Base-by-base conservation (phyloP, 2,888 invertebrate species). In the Rhyacophila evoluta region DNA sequence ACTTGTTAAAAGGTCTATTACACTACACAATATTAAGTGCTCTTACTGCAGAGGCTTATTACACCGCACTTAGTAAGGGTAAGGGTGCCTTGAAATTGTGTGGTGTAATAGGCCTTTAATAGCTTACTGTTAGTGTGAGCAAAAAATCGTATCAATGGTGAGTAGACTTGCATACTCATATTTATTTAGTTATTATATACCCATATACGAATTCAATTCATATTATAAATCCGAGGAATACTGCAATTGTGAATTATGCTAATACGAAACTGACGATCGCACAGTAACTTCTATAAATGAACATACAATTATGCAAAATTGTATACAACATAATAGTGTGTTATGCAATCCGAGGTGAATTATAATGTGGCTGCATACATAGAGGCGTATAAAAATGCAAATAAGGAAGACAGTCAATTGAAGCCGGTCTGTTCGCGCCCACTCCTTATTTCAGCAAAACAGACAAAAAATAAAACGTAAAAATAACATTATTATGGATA, bases 381-480 rank as follows among this genome's bases (percentile, higher is more conserved):
- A 15, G 55, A 25, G 25, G 25, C 55, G 25, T 55, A 55, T 55
- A 12, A 25, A 55, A 55, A 55, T 55, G 55, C 55, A 55, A 25
- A 55, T 55, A 55, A 55, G 55, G 55, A 55, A 25, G 55, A 55
- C 55, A 15, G 55, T 19, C 55, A 55, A 55, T 55, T 55, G 19
- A 55, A 55, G 19, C 19, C 19, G 15, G 25, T 10, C 55, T 12
- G 55, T 19, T 19, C 19, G 19, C 55, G 15, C 55, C 12, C 19
- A 19, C 55, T 15, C 15, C 25, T 41, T 19, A 2, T 55, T 41
- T 55, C 19, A 33, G 25, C 25, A 55, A 55, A 55, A 19, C 55
- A 19, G 15, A 55, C 10, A 55, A 6, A 55, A 55, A 55, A 19
- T 19, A 33, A 33, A 33, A 33, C 29, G 6, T 33, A 33, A 33